Percentiles rank a stretch among this genome's conserved stretches.
phyloP scores from a whole-genome alignment of 2,113 vertebrate species.

The Xenopus tropicalis region UCB_Xtro_10.0 CM004444.2:123532501-123533000 shows the following conservation, averaged over 20 bases:
- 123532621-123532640: conserved; percentile 43
- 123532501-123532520: conserved; percentile 35
- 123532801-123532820: conserved; percentile 44
- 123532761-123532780: conserved; percentile 41
- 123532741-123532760: conserved; percentile 45
- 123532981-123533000: conserved; percentile 32
- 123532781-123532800: conserved; percentile 44
- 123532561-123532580: conserved; percentile 43
- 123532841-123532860: conserved; percentile 43
- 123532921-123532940: conserved; percentile 31
- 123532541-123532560: conserved; percentile 42
- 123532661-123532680: conserved; percentile 38
- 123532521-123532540: conserved; percentile 37
- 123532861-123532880: conserved; percentile 45
- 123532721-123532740: conserved; percentile 45
- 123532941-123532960: conserved; percentile 30
- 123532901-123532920: conserved; percentile 21
- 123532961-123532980: conserved; percentile 27
- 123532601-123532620: conserved; percentile 44
- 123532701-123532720: conserved; percentile 36
- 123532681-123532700: conserved; percentile 43
- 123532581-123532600: conserved; percentile 40
- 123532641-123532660: conserved; percentile 42
- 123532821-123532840: conserved; percentile 44
- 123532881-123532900: conserved; percentile 40